Evolutionary conservation across 92 coral and sea anemone genomes (phyloP), one percentile per base, ranked within the genome.

Genomic region (Diadumene lineata): DNA sequence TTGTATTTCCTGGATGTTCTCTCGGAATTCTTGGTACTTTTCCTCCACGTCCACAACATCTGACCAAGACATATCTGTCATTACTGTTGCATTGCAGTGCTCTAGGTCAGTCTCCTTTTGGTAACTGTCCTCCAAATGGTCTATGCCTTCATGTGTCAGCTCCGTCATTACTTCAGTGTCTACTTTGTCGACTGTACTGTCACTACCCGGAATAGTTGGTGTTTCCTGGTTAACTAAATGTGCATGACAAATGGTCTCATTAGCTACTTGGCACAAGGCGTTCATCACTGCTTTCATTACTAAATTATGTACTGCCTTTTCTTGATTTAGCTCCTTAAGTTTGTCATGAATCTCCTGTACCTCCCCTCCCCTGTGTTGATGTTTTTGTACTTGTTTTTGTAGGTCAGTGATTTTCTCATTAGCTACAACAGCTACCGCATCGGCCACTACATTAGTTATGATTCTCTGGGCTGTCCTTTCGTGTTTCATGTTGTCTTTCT

Each of bases 81-180:
- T 60, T 31, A 74, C 58, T 43, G 43, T 78, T 62, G 30, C 68
- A 56, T 87, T 70, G 55, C 83, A 70, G 11, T 19, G 28, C 55
- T 33, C 43, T 50, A 30, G 26, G 3, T 58, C 64, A 19, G 26
- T 21, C 26, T 22, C 9, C 26, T 16, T 57, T 57, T 25, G 32
- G 38, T 78, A 61, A 22, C 60, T 55, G 22, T 81, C 74, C 61
- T 81, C 76, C n/a, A 81, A 50, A 63, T 72, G 69, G 13, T 43
- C 51, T 18, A 84, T 74, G 43, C 85, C 85, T 78, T 69, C 73
- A 74, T 82, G 79, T 25, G 22, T 53, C 60, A 85, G 62, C 23
- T 89, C 94, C 0, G 94, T 86, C 87, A 89, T 78, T 46, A 50
- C 89, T 43, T 69, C 66, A 43, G 43, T 60, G 26, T 74, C 70